These are phyloP conservation scores for Ophonus ardosiacus DNA, from an alignment of 2,888 invertebrate species.

Conservation along the genomic window DNA sequence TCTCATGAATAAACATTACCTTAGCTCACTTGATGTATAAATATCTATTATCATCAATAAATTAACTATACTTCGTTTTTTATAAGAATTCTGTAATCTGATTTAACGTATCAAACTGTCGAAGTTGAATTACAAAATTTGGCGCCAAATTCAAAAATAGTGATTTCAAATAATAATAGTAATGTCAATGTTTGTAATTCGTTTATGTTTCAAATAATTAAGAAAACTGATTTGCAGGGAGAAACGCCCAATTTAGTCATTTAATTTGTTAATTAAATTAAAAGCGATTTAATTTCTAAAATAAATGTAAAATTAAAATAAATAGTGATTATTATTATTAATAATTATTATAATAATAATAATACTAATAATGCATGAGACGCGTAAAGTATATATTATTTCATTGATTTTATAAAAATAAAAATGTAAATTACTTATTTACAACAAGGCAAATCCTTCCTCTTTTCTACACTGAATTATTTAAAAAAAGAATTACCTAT, in stretches of 20 bases:
- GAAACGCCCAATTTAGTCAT: neutral
- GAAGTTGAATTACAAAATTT: neutral
- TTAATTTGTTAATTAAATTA: conserved; percentile 7
- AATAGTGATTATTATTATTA: too few species aligned
- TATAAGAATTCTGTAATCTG: neutral
- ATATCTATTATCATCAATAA: neutral
- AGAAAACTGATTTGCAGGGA: neutral
- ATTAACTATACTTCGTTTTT: neutral
- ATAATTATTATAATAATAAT: too few species aligned
- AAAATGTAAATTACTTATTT: neutral
- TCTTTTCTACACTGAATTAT: too few species aligned
- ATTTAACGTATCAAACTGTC: neutral
- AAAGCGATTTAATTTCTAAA: conserved; percentile 1
- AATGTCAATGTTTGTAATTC: conserved; percentile 8
- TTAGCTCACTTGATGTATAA: too few species aligned
- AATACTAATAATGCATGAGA: neutral
- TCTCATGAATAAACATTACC: neutral
- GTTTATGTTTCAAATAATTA: conserved; percentile 7
- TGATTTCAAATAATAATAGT: neutral
- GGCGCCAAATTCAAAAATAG: neutral
- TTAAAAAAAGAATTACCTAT: too few species aligned
- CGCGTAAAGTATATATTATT: neutral
- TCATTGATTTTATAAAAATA: too few species aligned
- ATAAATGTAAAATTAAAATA: neutral
- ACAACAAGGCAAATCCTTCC: neutral